A percentile compares a stretch with the other conserved stretches of the same genome.
These are phyloP conservation scores for Mohoua ochrocephala DNA, from an alignment of 2,113 vertebrate species.

Conservation along the genomic window DNA sequence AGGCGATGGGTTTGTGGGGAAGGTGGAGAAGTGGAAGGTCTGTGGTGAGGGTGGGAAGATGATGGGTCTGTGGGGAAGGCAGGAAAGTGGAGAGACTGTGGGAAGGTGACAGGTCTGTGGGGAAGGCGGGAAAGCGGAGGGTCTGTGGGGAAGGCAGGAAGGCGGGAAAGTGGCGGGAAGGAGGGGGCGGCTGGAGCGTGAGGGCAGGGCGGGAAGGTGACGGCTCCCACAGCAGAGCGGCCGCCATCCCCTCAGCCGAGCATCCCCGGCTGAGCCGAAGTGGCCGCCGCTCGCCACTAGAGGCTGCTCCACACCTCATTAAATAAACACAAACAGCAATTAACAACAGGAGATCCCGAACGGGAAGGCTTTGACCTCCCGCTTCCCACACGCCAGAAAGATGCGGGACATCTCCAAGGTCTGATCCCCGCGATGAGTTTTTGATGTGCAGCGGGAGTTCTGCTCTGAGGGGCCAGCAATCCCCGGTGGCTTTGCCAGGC, in stretches of 20 bases:
- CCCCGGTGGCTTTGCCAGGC: background rate
- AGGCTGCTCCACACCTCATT: constrained; percentile 60
- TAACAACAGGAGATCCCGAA: accelerated
- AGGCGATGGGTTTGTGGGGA: background rate
- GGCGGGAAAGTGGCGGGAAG: background rate
- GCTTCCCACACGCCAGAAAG: accelerated
- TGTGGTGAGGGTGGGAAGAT: background rate
- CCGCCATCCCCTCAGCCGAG: background rate
- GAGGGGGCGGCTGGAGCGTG: background rate
- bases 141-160: too few relatives aligned
- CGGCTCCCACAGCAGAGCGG: accelerated
- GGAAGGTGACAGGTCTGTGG: background rate
- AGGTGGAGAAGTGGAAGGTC: background rate
- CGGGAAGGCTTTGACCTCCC: too few relatives aligned
- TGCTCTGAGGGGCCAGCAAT: background rate
- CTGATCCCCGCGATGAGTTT: accelerated
- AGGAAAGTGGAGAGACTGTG: accelerated
- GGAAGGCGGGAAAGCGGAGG: accelerated
- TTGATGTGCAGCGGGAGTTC: accelerated
- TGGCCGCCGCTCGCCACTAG: constrained; percentile 10
- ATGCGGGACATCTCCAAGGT: accelerated
- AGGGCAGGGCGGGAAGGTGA: background rate
- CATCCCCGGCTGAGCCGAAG: background rate
- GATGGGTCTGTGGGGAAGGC: accelerated
- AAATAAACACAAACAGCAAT: background rate